These are phyloP conservation scores for Vanessa atalanta DNA, from an alignment of 1,140 invertebrate species.

Conservation along the genomic window DNA sequence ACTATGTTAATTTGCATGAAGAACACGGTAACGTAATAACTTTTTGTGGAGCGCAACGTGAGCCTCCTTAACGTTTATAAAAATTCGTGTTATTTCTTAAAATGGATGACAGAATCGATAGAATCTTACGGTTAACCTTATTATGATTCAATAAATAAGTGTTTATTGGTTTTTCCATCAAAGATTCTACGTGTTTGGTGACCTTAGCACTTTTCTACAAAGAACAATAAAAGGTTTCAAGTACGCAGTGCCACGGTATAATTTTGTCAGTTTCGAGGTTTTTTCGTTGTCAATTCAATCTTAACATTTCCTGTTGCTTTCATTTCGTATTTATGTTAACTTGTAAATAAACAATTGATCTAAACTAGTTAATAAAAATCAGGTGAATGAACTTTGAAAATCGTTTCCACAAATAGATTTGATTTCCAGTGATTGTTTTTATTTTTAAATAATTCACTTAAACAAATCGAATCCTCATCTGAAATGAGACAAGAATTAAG, in stretches of 20 bases:
- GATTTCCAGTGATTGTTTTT: not conserved
- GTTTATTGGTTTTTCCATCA: not conserved
- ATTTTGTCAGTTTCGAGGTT: slow-evolving; percentile 43
- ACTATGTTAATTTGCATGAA: slow-evolving; percentile 19
- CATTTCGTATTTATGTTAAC: not conserved
- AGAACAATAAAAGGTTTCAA: slow-evolving; percentile 55
- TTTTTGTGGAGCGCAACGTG: slow-evolving; percentile 63
- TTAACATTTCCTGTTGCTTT: slow-evolving; percentile 6
- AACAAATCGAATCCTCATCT: not conserved
- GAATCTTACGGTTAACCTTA: not conserved
- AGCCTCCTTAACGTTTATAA: slow-evolving; percentile 49
- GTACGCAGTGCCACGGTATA: slow-evolving; percentile 40
- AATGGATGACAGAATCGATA: slow-evolving; percentile 2
- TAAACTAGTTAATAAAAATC: slow-evolving; percentile 11
- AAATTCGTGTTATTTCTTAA: slow-evolving; percentile 38
- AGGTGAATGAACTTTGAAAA: slow-evolving; percentile 41
- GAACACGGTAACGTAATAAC: slow-evolving; percentile 59
- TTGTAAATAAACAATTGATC: slow-evolving; percentile 29
- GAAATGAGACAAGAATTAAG: not conserved
- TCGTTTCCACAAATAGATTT: slow-evolving; percentile 21
- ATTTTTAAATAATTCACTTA: not conserved
- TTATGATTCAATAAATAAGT: not conserved
- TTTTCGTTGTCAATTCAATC: slow-evolving; percentile 24
- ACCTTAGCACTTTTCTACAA: slow-evolving; percentile 50
- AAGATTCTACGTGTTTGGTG: slow-evolving; percentile 37